Evolutionary conservation across 1,140 invertebrate species (phyloP), one percentile per base, ranked within the genome.

Genomic region (Hylaeus volcanicus): DNA sequence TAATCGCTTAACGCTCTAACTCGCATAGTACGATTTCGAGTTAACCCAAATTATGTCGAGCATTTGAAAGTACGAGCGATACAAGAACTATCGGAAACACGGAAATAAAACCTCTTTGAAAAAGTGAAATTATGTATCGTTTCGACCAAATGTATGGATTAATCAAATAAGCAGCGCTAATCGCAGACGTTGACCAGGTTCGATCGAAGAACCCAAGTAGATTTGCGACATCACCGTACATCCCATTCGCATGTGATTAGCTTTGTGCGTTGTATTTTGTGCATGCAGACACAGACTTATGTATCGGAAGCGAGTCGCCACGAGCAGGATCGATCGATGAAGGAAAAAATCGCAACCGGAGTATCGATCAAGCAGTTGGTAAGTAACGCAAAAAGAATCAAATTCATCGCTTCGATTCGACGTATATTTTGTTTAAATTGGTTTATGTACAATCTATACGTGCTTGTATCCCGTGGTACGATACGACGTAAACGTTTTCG

Each of bases 321-420:
- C 82, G 91, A 92, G 81, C 89, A 89, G 83, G 91, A 92, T 82
- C 93, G 92, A 88, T 88, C 88, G 65, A 92, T 89, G 86, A 92
- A 91, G 89, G 91, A 93, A 91, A 88, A 91, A 81, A 93, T 93
- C 74, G 91, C 92, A 68, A 94, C 93, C 75, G 93, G 93, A 74
- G 90, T 94, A 78, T 94, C 93, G 82, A 93, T 94, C 88, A 94
- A 94, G 89, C 90, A 93, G 85, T 90, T 94, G 93, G 94, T 94
- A 92, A 93, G 93, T 89, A 45, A 55, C 14, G 45, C 45, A 9
- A 12, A 71, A 51, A 71, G 12, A n/a, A 3, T 43, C 5, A 11
- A 2, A 64, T 43, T 15, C 39, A 3, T 63, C 39, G 61, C 3
- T 63, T 43, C 61, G 39, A 43, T 43, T 6, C 61, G 39, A 41